Evolutionary conservation across 2,797 vertebrate genomes (phyloP).

Genomic region (Syngnathus acus): DNA sequence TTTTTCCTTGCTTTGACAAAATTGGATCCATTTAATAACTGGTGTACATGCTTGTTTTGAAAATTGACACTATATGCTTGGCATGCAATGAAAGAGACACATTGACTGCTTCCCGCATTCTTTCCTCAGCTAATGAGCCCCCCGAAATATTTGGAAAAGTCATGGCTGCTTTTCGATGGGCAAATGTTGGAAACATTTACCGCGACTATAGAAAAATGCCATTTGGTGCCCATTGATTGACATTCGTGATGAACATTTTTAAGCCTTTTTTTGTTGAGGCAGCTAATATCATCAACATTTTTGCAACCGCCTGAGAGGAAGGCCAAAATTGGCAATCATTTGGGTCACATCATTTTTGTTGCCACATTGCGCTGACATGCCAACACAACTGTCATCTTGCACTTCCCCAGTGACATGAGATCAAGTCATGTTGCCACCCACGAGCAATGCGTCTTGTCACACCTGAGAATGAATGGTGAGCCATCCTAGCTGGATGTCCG

Average conservation of each 20-base stretch:
- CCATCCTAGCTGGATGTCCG: neutral
- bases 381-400: neutral
- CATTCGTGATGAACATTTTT: neutral
- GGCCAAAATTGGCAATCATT: no score
- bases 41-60: conserved; percentile 2
- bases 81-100: neutral
- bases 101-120: neutral
- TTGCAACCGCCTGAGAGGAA: no score
- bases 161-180: neutral
- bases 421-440: neutral
- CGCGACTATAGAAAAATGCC: neutral
- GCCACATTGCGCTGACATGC: neutral
- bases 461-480: neutral
- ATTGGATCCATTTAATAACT: conserved; percentile 1
- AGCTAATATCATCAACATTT: no score
- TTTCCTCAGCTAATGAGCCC: neutral
- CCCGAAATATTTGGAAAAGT: neutral
- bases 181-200: neutral
- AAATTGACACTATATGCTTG: neutral
- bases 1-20: neutral
- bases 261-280: no score
- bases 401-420: neutral
- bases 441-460: neutral
- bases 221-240: neutral
- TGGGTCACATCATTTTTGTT: neutral